Base-by-base conservation (phyloP, 1,140 invertebrate species). In the Kradibia gibbosae region DNA sequence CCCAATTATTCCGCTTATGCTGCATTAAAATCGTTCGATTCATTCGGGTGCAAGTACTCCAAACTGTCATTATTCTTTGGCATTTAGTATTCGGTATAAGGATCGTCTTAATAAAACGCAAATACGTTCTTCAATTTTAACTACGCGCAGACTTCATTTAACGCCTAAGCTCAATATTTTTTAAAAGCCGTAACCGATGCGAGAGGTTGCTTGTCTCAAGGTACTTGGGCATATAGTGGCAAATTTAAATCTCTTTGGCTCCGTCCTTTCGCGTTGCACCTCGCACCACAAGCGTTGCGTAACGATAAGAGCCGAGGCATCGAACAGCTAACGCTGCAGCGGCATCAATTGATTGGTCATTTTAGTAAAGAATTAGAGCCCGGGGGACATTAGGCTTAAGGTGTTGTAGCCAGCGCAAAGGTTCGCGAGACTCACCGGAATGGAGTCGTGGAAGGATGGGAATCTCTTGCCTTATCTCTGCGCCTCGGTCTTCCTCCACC, bases 251-350 rank as follows among this genome's bases (percentile, higher is more conserved):
- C 28, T 20, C n/a, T 8, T 31, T 34, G 25, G 1, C 10, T 25
- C 13, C 13, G 4, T 22, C 11, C 57, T 34, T 62, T 34, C 7
- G 3, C 28, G 7, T 13, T 15, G 28, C 3, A 34, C 8, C 3
- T 62, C 10, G 25, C 57, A 8, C 34, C n/a, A 17, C 4, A 62
- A 62, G 28, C 34, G 34, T 62, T 62, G 34, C 28, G 34, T 8
- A 62, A 62, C 28, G n/a, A 62, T 62, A 62, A 62, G 34, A 62
- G 25, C 10, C 28, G 34, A 62, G 28, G 57, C n/a, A 62, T 62
- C 57, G 28, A n/a, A 62, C 11, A 31, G 34, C 28, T 62, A 25
- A 62, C 1, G 8, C 28, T 28, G 57, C 57, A 31, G 8, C 28
- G 28, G 57, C 57, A 31, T 31, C 7, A 57, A 25, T 57, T 31